Evolutionary conservation across 2,797 vertebrate species (phyloP), one percentile per base, ranked within the genome.

Genomic region (Sciurus carolinensis): DNA sequence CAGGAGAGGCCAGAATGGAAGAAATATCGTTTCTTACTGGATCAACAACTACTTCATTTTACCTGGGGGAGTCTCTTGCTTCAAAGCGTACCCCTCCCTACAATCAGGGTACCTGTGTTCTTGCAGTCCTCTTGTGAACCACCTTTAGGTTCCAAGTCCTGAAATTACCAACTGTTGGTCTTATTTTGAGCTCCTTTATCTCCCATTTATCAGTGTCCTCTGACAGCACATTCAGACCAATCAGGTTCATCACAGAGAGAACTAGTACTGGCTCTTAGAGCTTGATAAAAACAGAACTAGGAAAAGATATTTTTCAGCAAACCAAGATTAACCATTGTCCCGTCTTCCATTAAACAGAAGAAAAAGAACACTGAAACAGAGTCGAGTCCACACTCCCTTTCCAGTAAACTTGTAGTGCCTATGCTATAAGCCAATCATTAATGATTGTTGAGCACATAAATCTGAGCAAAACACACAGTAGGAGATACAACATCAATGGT

Each of bases 331-430:
- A 59, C 22, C 36, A 73, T 50, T 90, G 10, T 47, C 11, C 36
- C 84, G 57, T 88, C 30, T 84, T 93, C 7, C 33, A 20, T 94
- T 92, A 87, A 94, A 83, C 9, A 81, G 57, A 87, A 79, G 26
- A 57, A 95, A 83, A 87, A 47, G 39, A 52, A 18, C 1, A 12
- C 6, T 62, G 72, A 91, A 92, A 66, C 30, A 42, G 5, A 91
- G 7, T 28, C 30, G 50, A 59, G 24, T n/a, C 33, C 20, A 86
- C 12, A 71, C 3, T 81, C 1, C 0, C 33, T 67, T 83, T 84
- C 81, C n/a, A 84, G 84, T 87, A 96, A 96, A 57, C 22, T 90
- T 83, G 54, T 57, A 75, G 30, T 66, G 44, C 36, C 52, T 90
- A 20, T 72, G 2, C 52, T 89, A 39, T 14, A 71, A 88, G 28